phyloP scores from a whole-genome alignment of 2,113 vertebrate genomes.

The Chitala chitala region DNA sequence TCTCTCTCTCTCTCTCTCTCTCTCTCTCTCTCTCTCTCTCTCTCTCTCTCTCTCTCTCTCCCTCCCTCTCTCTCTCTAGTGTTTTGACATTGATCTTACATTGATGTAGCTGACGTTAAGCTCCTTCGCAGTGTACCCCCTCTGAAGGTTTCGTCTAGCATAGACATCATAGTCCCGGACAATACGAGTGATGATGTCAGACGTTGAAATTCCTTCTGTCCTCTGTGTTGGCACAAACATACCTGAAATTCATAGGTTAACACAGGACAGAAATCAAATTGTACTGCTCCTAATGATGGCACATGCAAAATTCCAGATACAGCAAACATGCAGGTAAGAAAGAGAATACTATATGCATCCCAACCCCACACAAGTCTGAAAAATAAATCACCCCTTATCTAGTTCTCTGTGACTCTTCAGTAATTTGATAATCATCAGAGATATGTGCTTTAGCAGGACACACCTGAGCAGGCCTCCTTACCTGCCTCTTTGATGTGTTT shows the following conservation, averaged over 20 bases:
- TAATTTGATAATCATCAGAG: neutral
- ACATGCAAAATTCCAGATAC: neutral
- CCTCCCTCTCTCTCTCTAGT: too few relatives aligned
- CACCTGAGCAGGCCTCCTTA: slow-evolving; percentile 50
- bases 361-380: neutral
- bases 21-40: too few relatives aligned
- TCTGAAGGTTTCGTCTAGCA: slow-evolving; percentile 88
- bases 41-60: too few relatives aligned
- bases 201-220: slow-evolving; percentile 96
- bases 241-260: slow-evolving; percentile 58
- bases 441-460: neutral
- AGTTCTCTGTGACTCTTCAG: neutral
- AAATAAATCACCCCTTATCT: neutral
- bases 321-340: neutral
- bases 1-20: too few relatives aligned
- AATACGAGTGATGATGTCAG: slow-evolving; percentile 93
- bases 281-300: neutral
- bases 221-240: slow-evolving; percentile 96
- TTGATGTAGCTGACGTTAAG: slow-evolving; percentile 97
- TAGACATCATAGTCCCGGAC: slow-evolving; percentile 95
- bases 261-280: neutral
- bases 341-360: too few relatives aligned
- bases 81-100: slow-evolving; percentile 61
- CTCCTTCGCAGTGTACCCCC: slow-evolving; percentile 95
- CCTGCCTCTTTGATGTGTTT: slow-evolving; percentile 98